A percentile compares a stretch with the other conserved stretches of the same genome.
These are phyloP conservation scores for Vireo altiloquus DNA, from an alignment of 2,113 vertebrate genomes.

Conservation along the genomic window DNA sequence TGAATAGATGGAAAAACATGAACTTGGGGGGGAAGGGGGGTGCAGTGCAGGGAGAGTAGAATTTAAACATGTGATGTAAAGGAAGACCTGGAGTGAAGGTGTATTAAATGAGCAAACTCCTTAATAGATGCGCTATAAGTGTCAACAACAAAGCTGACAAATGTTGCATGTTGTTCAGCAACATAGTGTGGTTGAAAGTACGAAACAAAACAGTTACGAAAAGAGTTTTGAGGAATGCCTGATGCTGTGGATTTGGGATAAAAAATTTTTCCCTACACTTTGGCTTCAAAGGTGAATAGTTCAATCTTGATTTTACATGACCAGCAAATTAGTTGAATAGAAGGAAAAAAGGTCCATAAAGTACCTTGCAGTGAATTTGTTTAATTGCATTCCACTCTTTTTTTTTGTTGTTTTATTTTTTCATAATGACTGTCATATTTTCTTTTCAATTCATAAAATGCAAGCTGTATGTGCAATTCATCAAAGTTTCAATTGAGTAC, in stretches of 20 bases:
- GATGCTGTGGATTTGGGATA: background rate
- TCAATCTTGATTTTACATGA: background rate
- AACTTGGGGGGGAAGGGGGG: accelerated
- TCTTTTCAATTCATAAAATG: background rate
- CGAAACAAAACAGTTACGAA: background rate
- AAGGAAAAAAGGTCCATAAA: background rate
- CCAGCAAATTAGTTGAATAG: background rate
- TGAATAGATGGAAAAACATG: background rate
- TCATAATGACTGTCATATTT: background rate
- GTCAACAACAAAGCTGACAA: background rate
- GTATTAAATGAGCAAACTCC: background rate
- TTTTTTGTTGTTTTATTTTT: background rate
- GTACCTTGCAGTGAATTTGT: background rate
- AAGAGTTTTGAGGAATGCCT: background rate
- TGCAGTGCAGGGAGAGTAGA: background rate
- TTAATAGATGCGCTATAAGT: background rate
- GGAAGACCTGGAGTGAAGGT: background rate
- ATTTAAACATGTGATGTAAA: background rate
- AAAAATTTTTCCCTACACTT: background rate
- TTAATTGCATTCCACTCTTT: background rate
- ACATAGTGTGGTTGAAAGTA: background rate
- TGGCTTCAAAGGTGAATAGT: background rate
- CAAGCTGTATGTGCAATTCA: background rate
- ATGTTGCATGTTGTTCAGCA: background rate
- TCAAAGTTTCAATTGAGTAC: background rate